Conservation (phyloP, 1,140 invertebrate species). For the Drosophila burlai region DNA sequence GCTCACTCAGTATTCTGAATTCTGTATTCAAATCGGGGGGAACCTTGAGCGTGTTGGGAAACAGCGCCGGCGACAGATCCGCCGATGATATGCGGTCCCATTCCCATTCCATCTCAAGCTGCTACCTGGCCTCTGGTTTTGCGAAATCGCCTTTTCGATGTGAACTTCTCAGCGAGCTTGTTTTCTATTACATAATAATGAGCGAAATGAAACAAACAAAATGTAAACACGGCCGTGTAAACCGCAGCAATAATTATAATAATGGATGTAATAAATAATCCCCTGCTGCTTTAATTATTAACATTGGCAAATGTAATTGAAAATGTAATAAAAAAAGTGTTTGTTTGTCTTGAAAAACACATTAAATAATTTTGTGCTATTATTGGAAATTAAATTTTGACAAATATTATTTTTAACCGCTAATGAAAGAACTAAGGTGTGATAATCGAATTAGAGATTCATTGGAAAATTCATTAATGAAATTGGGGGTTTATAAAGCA, state of each 20-base stretch:
- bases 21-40: conserved; percentile 56
- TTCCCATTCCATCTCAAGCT: conserved; percentile 2
- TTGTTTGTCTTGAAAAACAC: background rate
- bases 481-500: background rate
- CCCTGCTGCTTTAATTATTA: conserved; percentile 52
- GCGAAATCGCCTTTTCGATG: conserved; percentile 25
- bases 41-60: conserved; percentile 50
- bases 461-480: background rate
- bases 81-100: conserved; percentile 35
- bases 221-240: conserved; percentile 39
- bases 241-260: conserved; percentile 42
- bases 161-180: conserved; percentile 32
- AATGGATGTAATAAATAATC: conserved; percentile 46
- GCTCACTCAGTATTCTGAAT: conserved; percentile 33
- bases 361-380: background rate
- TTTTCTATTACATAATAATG: conserved; percentile 56
- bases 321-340: conserved; percentile 13
- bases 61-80: conserved; percentile 32
- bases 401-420: conserved; percentile 17
- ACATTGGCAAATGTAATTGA: conserved; percentile 29
- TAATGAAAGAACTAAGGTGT: conserved; percentile 2
- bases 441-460: conserved; percentile 5
- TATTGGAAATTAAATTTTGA: conserved; percentile 2
- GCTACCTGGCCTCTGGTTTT: conserved; percentile 9
- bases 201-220: conserved; percentile 34